Evolutionary conservation across 1,140 invertebrate genomes (phyloP).

Genomic region (Geopemphigus sp.): DNA sequence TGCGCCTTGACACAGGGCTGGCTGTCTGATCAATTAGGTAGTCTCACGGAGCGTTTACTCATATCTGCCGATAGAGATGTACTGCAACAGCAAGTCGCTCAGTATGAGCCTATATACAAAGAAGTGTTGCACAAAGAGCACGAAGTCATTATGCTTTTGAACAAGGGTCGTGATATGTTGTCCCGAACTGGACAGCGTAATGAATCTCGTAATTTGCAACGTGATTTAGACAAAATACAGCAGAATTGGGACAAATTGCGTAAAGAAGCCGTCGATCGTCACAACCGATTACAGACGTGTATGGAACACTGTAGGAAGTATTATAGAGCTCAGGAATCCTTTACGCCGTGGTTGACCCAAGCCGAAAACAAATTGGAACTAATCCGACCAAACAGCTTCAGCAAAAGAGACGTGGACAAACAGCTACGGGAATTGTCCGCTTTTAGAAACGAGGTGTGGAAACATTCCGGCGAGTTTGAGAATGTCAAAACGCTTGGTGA

Average conservation of each 20-base stretch:
- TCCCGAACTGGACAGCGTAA: slow-evolving; percentile 59
- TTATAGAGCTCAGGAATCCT: slow-evolving; percentile 76
- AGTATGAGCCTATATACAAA: slow-evolving; percentile 84
- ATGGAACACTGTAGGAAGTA: slow-evolving; percentile 91
- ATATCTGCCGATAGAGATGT: slow-evolving; percentile 83
- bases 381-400: slow-evolving; percentile 76
- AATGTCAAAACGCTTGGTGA: slow-evolving; percentile 81
- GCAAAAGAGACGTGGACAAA: slow-evolving; percentile 81
- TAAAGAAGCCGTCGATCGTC: slow-evolving; percentile 78
- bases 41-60: slow-evolving; percentile 71
- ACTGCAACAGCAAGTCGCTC: slow-evolving; percentile 79
- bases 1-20: slow-evolving; percentile 85
- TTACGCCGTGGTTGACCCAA: slow-evolving; percentile 83
- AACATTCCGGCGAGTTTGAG: slow-evolving; percentile 88
- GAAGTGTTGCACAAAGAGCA: slow-evolving; percentile 87
- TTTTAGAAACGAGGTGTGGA: slow-evolving; percentile 89
- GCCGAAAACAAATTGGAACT: slow-evolving; percentile 81
- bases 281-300: slow-evolving; percentile 81
- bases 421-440: slow-evolving; percentile 85
- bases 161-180: slow-evolving; percentile 80
- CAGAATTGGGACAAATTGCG: slow-evolving; percentile 86
- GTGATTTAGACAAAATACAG: slow-evolving; percentile 83
- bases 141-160: slow-evolving; percentile 89
- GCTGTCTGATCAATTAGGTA: slow-evolving; percentile 75
- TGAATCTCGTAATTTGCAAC: slow-evolving; percentile 59